phyloP scores from a whole-genome alignment of 1,140 invertebrate species.

The Hypothenemus hampei region DNA sequence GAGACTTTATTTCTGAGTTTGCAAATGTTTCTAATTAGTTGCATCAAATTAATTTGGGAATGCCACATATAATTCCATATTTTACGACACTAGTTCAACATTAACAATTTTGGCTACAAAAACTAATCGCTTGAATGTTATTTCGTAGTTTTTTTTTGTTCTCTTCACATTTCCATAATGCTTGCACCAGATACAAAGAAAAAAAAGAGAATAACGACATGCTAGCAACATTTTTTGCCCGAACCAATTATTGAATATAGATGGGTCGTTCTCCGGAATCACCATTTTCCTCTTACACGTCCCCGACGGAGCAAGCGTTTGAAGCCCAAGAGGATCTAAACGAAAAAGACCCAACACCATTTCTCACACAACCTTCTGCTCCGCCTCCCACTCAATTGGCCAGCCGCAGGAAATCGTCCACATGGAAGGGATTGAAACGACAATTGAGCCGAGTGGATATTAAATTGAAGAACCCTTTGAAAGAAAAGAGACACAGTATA shows the following conservation, averaged over 20 bases:
- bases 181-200: too few relatives aligned
- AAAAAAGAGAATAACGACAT: too few relatives aligned
- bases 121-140: too few relatives aligned
- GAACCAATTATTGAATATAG: constrained; percentile 24
- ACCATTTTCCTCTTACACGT: constrained; percentile 40
- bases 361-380: too few relatives aligned
- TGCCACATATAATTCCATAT: too few relatives aligned
- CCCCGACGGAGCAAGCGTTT: constrained; percentile 42
- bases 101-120: too few relatives aligned
- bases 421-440: constrained; percentile 70
- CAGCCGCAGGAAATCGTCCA: constrained; percentile 53
- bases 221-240: constrained; percentile 27
- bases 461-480: constrained; percentile 60
- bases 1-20: too few relatives aligned
- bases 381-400: constrained; percentile 21
- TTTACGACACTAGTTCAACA: background rate
- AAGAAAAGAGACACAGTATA: constrained; percentile 42
- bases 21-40: too few relatives aligned
- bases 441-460: constrained; percentile 75
- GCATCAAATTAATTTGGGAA: too few relatives aligned
- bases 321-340: constrained; percentile 39
- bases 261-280: constrained; percentile 44
- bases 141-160: constrained; percentile 18
- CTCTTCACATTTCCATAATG: too few relatives aligned
- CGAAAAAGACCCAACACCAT: constrained; percentile 32